Evolutionary conservation across 2,113 vertebrate genomes (phyloP), one percentile per base, ranked within the genome.

Genomic region (Ondatra zibethicus): DNA sequence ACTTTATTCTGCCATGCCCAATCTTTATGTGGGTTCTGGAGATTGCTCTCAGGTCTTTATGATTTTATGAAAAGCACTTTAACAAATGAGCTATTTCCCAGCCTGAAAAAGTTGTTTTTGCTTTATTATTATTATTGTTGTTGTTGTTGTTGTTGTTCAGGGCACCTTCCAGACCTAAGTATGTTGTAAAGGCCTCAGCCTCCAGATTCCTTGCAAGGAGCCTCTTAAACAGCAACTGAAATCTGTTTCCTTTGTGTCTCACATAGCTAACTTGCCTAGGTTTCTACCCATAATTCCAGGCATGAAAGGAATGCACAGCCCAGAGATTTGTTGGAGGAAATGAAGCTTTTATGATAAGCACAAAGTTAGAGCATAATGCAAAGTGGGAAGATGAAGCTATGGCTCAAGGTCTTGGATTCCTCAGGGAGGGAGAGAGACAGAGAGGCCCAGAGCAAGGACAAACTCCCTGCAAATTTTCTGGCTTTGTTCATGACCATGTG

Each of bases 241-340:
- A 47, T 81, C 42, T 72, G 21, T 50, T 45, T 77, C 9, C 47
- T 42, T 42, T 39, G 11, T 87, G 47, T 68, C 36, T 66, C 80
- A 39, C n/a, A 4, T 8, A 89, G 31, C 13, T 42, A 4, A 8
- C 25, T 36, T 84, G 52, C 68, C n/a, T 31, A 47, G 31, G 52
- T 31, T 72, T 68, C 58, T 52, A 11, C 19, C 70, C 27, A 68
- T 27, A 14, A n/a, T n/a, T 72, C 66, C 63, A 82, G 66, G 27
- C 17, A n/a, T 9, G 33, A 91, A 61, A 27, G 16, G 1, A 5
- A 14, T 0, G 13, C 0, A 0, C 1, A 39, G 52, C 29, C 7
- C 39, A 6, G 0, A 76, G 78, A 4, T 23, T 10, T 29, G 21
- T 31, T 82, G 7, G 36, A 19, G 89, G 50, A 39, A 58, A 75